phyloP scores from a whole-genome alignment of 2,113 vertebrate genomes.

The Rissa tridactyla region DNA sequence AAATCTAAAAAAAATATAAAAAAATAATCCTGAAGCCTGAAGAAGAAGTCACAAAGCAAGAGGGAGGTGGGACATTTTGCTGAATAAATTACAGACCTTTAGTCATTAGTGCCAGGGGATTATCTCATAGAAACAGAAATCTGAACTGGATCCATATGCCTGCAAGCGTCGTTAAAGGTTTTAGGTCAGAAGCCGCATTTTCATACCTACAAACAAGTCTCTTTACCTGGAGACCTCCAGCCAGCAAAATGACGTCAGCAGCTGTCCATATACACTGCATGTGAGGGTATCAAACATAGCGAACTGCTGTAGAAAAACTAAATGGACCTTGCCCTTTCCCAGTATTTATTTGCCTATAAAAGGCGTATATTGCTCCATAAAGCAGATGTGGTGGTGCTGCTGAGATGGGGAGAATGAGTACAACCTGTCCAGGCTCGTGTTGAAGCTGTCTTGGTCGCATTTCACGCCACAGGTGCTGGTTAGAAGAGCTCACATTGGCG shows the following conservation, averaged over 20 bases:
- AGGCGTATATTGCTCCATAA: not conserved
- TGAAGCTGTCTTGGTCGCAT: not conserved
- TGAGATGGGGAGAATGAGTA: not conserved
- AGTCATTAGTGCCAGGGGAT: not conserved
- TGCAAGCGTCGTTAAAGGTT: not conserved
- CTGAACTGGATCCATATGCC: not conserved
- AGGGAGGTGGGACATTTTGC: not conserved
- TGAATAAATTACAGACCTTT: constrained; percentile 3
- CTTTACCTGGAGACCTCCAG: not conserved
- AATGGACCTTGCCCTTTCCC: not conserved
- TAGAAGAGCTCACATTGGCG: not conserved
- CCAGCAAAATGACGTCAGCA: not conserved
- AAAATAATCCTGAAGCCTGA: not conserved
- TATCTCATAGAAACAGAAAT: not conserved
- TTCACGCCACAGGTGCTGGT: not conserved
- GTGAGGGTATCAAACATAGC: not conserved
- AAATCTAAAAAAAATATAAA: not conserved
- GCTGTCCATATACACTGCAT: not conserved
- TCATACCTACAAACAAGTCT: not conserved
- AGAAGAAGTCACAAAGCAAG: not conserved
- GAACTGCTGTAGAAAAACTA: not conserved
- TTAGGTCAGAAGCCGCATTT: not conserved
- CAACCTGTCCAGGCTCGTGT: not conserved
- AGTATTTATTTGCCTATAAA: not conserved
- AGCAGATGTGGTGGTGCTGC: not conserved